Evolutionary conservation across 2,113 vertebrate genomes (phyloP), one percentile per base, ranked within the genome.

Genomic region (Acrocephalus arundinaceus): DNA sequence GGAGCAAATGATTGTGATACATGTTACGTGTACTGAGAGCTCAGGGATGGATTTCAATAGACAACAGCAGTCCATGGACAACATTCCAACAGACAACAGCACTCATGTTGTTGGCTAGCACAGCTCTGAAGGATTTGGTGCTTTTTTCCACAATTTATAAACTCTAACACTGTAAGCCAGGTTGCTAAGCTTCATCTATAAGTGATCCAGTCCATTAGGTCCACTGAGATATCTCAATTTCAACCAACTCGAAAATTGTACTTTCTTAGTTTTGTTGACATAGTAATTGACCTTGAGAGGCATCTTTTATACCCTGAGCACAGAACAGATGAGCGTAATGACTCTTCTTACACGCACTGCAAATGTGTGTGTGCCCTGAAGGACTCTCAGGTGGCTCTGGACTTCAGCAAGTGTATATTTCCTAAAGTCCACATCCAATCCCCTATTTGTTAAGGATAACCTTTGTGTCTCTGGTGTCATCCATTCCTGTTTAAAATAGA

Each of bases 261-360:
- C 41, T 81, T 85, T 78, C 72, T 68, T 83, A 37, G 54, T 92
- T 90, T 85, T 88, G 22, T 81, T 96, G 80, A 93, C 37, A 89
- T 15, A 82, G 73, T 48, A 90, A 89, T 76, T 79, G 76, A 54
- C 59, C 68, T 95, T 75, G 57, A 79, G 74, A 95, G 63, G 57
- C 78, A 73, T 62, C 57, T 55, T n/a, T 90, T 91, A 39, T 37
- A 72, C 17, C 51, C 52, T 39, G 43, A 70, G 63, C 43, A 94
- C 52, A 75, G 73, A 90, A 79, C n/a, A 67, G 35, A 94, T 87
- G 66, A 92, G 66, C 0, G 0, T 23, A 84, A 85, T 31, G 33
- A 74, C 54, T 52, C 45, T 85, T 54, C 28, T 51, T 92, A 61
- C 85, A 73, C 1, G 4, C 33, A 43, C 49, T 45, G 10, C 79